Percentiles rank a stretch among this genome's conserved stretches.
Evolutionary conservation across 1,140 invertebrate genomes (phyloP).

Genomic region (Maconellicoccus hirsutus): DNA sequence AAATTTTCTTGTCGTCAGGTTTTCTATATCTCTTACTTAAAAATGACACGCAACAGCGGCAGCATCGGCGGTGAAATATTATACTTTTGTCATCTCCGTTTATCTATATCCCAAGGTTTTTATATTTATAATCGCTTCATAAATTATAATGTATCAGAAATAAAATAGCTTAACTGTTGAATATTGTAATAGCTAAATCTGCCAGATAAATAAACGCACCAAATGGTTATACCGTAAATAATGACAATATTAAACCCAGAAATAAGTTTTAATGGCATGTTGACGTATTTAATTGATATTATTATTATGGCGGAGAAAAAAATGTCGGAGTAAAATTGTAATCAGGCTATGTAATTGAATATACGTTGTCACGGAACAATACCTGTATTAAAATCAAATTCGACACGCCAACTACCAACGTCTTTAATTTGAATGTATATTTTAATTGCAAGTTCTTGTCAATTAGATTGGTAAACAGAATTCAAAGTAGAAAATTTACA

Average conservation of each 20-base stretch:
- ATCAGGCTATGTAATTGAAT: not conserved
- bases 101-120: not conserved
- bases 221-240: conserved; percentile 1
- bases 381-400: not conserved
- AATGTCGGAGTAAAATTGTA: not conserved
- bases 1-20: too few relatives aligned
- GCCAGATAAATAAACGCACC: not conserved
- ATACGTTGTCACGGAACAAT: not conserved
- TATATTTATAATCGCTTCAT: not conserved
- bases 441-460: not conserved
- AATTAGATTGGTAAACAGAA: not conserved
- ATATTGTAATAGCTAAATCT: not conserved
- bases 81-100: not conserved
- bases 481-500: too few relatives aligned
- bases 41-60: too few relatives aligned
- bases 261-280: not conserved
- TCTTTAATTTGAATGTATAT: not conserved
- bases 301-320: not conserved
- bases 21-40: too few relatives aligned
- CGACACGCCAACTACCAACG: conserved; percentile 1
- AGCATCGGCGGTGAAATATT: too few relatives aligned
- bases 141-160: conserved; percentile 1
- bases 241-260: not conserved
- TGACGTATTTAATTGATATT: conserved; percentile 5
- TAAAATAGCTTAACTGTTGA: not conserved